A percentile compares a stretch with the other conserved stretches of the same genome.
These are phyloP conservation scores for Didymodactylos carnosus DNA, from an alignment of 2,888 invertebrate species.

Conservation along the genomic window DNA sequence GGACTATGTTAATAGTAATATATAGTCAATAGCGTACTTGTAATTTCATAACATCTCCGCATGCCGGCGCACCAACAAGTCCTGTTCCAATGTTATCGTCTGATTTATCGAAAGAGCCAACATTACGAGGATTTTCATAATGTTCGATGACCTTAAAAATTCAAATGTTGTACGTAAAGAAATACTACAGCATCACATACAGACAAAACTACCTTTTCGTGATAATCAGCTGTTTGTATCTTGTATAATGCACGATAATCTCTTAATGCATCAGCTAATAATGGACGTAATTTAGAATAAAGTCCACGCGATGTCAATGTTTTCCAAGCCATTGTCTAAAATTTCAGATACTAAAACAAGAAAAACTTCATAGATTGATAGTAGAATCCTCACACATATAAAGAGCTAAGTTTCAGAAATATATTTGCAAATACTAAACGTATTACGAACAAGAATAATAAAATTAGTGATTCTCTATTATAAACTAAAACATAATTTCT, in stretches of 20 bases:
- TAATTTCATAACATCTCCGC: conserved; percentile 98
- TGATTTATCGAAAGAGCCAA: conserved; percentile 83
- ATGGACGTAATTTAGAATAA: background rate
- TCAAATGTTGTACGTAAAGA: background rate
- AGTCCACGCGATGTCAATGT: background rate
- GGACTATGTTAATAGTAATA: background rate
- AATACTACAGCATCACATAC: background rate
- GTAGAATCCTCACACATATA: too few species aligned
- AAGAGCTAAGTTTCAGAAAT: too few species aligned
- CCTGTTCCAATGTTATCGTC: conserved; percentile 85
- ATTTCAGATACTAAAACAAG: too few species aligned
- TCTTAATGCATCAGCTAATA: background rate
- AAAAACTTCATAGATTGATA: too few species aligned
- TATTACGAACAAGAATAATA: too few species aligned
- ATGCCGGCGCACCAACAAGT: conserved; percentile 92
- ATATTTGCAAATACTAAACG: too few species aligned
- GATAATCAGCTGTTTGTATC: conserved; percentile 2
- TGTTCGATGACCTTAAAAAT: conserved; percentile 70
- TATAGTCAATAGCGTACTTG: conserved; percentile 40
- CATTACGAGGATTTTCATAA: conserved; percentile 95
- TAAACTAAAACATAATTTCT: too few species aligned
- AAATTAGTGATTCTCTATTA: too few species aligned
- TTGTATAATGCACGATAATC: background rate
- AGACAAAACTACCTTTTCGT: conserved; percentile 4
- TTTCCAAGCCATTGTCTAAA: too few species aligned